phyloP scores from a whole-genome alignment of 2,888 invertebrate genomes.

The Stratiomys singularior region DNA sequence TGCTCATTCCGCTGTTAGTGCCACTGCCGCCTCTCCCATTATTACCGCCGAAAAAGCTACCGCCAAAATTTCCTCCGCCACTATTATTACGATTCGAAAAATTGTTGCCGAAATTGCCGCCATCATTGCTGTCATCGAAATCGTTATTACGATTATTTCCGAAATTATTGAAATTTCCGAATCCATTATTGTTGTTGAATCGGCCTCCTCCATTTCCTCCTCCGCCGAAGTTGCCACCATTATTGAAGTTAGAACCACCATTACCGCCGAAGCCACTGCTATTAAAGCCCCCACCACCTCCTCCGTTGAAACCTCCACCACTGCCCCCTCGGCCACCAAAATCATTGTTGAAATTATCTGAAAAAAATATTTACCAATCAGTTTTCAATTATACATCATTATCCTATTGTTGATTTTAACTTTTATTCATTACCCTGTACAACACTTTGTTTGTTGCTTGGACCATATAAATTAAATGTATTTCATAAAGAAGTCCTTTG shows the following conservation, averaged over 20 bases:
- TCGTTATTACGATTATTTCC: constrained; percentile 21
- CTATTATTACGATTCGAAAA: constrained; percentile 11
- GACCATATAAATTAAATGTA: too few species aligned
- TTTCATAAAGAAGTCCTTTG: too few species aligned
- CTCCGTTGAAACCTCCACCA: constrained; percentile 52
- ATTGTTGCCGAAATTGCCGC: constrained; percentile 28
- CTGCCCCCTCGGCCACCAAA: constrained; percentile 55
- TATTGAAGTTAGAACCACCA: constrained; percentile 49
- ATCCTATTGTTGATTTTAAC: too few species aligned
- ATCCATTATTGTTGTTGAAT: constrained; percentile 41
- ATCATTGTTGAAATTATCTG: constrained; percentile 54
- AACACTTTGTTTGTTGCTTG: too few species aligned
- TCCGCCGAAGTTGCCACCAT: constrained; percentile 22
- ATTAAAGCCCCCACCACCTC: constrained; percentile 49
- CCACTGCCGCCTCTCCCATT: background rate
- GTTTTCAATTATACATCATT: too few species aligned
- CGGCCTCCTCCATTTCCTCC: constrained; percentile 18
- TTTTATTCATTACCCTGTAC: too few species aligned
- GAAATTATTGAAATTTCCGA: constrained; percentile 46
- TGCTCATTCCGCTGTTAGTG: constrained; percentile 44
- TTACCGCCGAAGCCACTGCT: constrained; percentile 37
- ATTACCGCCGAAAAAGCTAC: constrained; percentile 17
- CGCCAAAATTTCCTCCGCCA: constrained; percentile 38
- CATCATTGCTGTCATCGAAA: constrained; percentile 36
- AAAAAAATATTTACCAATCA: too few species aligned